Conservation (phyloP, 2,113 vertebrate species). For the Bos indicus region DNA sequence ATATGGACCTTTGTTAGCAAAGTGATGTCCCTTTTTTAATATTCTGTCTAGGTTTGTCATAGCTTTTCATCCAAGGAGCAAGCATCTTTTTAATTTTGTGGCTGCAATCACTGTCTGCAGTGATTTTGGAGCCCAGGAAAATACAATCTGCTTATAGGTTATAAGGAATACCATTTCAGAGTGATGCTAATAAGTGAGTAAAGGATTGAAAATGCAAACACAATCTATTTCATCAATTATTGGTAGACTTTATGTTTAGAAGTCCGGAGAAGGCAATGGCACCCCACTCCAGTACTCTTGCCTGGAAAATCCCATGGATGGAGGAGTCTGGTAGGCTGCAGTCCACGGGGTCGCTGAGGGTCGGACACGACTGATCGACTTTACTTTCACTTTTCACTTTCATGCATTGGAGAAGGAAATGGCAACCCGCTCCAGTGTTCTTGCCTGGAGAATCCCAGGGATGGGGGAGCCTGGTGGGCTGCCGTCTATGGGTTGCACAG, state of each 20-base stretch:
- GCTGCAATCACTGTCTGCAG: not conserved
- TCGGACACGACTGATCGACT: too few species aligned
- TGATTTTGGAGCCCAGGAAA: not conserved
- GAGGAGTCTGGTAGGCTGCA: too few species aligned
- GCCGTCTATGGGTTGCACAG: too few species aligned
- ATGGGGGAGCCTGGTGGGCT: too few species aligned
- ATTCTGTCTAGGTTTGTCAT: not conserved
- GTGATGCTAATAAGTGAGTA: not conserved
- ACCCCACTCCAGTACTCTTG: too few species aligned
- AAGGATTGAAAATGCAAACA: not conserved
- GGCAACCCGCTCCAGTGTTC: too few species aligned
- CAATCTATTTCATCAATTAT: not conserved
- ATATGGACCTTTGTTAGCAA: not conserved
- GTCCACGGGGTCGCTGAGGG: too few species aligned
- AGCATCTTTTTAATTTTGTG: not conserved
- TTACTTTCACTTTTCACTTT: too few species aligned
- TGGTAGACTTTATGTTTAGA: not conserved
- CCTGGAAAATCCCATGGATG: too few species aligned
- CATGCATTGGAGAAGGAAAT: too few species aligned
- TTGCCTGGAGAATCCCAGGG: too few species aligned
- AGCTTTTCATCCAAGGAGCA: not conserved
- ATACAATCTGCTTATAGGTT: not conserved
- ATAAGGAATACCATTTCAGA: conserved; percentile 24
- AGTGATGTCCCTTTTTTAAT: not conserved
- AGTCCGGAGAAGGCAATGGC: not conserved